phyloP scores from a whole-genome alignment of 2,797 vertebrate genomes.

The Gallirallus australis region DNA sequence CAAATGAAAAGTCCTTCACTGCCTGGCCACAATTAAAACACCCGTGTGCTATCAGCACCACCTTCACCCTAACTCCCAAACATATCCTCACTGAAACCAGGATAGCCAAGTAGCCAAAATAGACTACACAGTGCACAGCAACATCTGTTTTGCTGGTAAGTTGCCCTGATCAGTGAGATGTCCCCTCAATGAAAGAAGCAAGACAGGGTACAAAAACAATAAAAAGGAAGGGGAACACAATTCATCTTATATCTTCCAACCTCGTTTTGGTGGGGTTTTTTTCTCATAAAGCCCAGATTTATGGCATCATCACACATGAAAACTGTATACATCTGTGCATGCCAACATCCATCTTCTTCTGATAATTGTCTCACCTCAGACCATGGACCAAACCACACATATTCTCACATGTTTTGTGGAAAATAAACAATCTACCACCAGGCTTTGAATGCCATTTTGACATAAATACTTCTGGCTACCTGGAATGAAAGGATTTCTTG shows the following conservation, averaged over 20 bases:
- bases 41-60: too few species aligned
- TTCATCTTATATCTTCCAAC: neutral
- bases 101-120: neutral
- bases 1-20: too few species aligned
- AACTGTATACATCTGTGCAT: neutral
- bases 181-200: neutral
- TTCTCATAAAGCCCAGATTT: neutral
- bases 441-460: neutral
- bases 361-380: neutral
- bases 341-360: neutral
- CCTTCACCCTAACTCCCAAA: too few species aligned
- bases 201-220: neutral
- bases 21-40: too few species aligned
- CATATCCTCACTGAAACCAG: too few species aligned
- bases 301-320: neutral
- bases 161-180: neutral
- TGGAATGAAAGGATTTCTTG: neutral
- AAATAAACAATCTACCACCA: neutral
- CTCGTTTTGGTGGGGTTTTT: neutral
- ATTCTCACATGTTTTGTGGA: neutral
- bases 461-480: neutral
- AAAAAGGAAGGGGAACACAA: neutral
- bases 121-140: neutral
- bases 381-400: neutral
- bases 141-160: neutral